A percentile compares a stretch with the other conserved stretches of the same genome.
phyloP scores from a whole-genome alignment of 1,140 invertebrate species.

The Eumaeus atala region DNA sequence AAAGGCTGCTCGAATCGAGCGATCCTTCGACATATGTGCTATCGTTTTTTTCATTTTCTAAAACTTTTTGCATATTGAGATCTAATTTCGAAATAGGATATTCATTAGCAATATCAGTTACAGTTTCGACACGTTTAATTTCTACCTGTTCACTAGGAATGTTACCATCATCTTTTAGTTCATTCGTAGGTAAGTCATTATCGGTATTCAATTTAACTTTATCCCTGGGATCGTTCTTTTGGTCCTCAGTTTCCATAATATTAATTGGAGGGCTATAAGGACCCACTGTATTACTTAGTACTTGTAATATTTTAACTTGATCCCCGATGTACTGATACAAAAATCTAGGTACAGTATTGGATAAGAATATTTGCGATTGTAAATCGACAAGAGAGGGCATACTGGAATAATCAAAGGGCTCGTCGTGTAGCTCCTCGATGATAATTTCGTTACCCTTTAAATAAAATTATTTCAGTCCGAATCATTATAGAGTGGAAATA shows the following conservation, averaged over 20 bases:
- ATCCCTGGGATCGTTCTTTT: constrained; percentile 17
- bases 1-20: constrained; percentile 29
- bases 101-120: neutral
- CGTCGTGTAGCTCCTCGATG: constrained; percentile 70
- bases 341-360: constrained; percentile 62
- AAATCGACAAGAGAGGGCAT: constrained; percentile 58
- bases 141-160: constrained; percentile 1
- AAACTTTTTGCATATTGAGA: constrained; percentile 12
- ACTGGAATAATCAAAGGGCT: constrained; percentile 58
- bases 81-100: neutral
- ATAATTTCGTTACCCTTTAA: constrained; percentile 72
- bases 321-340: constrained; percentile 63
- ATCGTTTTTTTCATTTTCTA: constrained; percentile 18
- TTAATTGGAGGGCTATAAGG: neutral
- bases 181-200: constrained; percentile 20
- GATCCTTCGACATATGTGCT: constrained; percentile 16
- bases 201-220: constrained; percentile 16
- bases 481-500: constrained; percentile 41
- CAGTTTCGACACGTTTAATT: neutral
- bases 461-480: constrained; percentile 66
- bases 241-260: neutral
- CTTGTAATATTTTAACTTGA: constrained; percentile 61
- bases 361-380: constrained; percentile 49
- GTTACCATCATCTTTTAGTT: constrained; percentile 10
- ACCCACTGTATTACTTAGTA: constrained; percentile 39